Evolutionary conservation across 2,113 vertebrate species (phyloP).

Genomic region (Hippopotamus amphibius): DNA sequence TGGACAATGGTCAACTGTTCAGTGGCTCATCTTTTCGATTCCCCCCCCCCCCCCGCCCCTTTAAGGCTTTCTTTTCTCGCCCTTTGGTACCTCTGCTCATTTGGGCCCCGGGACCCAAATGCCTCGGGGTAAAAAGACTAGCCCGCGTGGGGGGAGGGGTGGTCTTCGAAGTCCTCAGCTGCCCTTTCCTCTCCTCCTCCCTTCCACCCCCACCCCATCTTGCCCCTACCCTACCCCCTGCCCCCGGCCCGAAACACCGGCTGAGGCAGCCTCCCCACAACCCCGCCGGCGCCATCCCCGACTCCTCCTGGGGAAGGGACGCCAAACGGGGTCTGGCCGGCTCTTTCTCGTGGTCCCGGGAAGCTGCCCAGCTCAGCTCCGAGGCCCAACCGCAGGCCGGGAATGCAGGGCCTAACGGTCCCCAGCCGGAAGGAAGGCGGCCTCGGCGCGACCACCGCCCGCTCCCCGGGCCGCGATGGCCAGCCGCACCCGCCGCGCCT

Average conservation of each 20-base stretch:
- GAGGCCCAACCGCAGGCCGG: not conserved
- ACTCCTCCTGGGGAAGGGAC: not conserved
- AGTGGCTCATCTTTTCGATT: constrained; percentile 91
- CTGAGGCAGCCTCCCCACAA: not conserved
- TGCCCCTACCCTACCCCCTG: not conserved
- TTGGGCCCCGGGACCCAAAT: constrained; percentile 81
- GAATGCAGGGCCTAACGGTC: not conserved
- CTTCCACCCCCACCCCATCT: not conserved
- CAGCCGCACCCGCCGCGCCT: not conserved
- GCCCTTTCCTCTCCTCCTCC: not conserved
- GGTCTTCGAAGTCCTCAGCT: not conserved
- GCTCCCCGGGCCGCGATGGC: not conserved
- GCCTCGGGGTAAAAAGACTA: constrained; percentile 66
- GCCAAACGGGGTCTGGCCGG: not conserved
- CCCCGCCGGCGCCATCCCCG: not conserved
- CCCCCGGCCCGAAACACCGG: not conserved
- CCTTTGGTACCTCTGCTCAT: constrained; percentile 83
- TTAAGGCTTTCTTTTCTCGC: constrained; percentile 73
- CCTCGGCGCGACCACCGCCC: not conserved
- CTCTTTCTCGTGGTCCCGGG: not conserved
- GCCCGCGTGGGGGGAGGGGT: constrained; percentile 31
- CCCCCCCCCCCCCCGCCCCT: not conserved
- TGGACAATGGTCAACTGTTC: constrained; percentile 93
- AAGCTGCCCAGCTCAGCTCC: constrained; percentile 17
- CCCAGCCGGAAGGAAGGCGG: constrained; percentile 20